Evolutionary conservation across 2,113 vertebrate genomes (phyloP).

Genomic region (Recurvirostra avosetta): DNA sequence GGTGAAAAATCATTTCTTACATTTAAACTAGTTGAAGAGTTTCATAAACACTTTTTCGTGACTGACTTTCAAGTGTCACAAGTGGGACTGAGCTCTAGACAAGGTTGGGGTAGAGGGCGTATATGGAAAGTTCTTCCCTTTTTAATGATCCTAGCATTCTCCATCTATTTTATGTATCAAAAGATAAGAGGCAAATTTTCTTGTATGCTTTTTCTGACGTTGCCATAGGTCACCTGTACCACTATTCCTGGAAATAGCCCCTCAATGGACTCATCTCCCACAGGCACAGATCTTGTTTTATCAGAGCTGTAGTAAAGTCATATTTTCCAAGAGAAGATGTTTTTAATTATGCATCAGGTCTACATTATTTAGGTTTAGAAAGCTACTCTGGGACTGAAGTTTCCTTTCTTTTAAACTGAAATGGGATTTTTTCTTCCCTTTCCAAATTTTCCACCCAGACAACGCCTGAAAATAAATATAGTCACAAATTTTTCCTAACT

Average conservation of each 20-base stretch:
- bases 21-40: slow-evolving; percentile 18
- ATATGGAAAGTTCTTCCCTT: background rate
- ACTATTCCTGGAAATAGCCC: background rate
- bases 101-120: background rate
- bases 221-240: background rate
- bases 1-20: slow-evolving; percentile 8
- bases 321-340: background rate
- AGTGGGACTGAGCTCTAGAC: background rate
- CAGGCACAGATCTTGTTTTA: background rate
- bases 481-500: background rate
- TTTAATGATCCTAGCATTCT: background rate
- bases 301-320: background rate
- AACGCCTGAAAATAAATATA: background rate
- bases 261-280: background rate
- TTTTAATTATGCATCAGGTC: background rate
- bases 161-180: background rate
- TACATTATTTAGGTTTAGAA: background rate
- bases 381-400: background rate
- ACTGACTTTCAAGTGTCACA: slow-evolving; percentile 12
- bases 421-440: background rate
- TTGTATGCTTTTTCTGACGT: background rate
- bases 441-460: background rate
- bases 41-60: slow-evolving; percentile 5
- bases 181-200: background rate
- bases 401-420: background rate